Conservation (phyloP, 1,140 invertebrate species). For the Halyomorpha halys region DNA sequence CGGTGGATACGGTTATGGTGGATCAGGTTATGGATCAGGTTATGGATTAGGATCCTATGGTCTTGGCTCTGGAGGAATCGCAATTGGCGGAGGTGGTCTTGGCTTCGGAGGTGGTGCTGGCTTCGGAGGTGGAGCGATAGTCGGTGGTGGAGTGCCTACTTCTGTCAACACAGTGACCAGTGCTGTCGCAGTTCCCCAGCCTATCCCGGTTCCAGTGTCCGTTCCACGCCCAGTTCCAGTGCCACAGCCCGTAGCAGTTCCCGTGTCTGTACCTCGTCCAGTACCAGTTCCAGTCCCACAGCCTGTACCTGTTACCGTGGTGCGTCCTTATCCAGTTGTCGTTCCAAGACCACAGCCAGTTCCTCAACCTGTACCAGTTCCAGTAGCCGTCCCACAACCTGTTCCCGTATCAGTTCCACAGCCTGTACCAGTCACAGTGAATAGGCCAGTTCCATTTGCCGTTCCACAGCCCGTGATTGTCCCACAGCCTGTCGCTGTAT, state of each 20-base stretch:
- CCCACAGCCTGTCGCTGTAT: background rate
- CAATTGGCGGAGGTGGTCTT: background rate
- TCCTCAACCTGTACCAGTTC: background rate
- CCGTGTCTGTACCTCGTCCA: background rate
- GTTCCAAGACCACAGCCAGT: background rate
- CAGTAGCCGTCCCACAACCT: background rate
- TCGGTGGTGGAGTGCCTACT: background rate
- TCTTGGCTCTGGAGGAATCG: background rate
- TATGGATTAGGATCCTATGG: background rate
- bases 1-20: background rate
- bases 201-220: background rate
- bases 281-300: background rate
- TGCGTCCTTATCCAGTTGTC: background rate
- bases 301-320: background rate
- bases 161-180: background rate
- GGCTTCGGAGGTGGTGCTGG: background rate
- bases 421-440: background rate
- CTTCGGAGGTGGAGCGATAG: background rate
- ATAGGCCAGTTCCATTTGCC: background rate
- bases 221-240: background rate
- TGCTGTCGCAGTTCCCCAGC: background rate
- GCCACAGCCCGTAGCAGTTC: background rate
- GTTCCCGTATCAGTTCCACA: background rate
- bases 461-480: constrained; percentile 1
- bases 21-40: background rate